Base-by-base conservation (phyloP, 2,888 invertebrate genomes). In the Cylloceria caligata region DNA sequence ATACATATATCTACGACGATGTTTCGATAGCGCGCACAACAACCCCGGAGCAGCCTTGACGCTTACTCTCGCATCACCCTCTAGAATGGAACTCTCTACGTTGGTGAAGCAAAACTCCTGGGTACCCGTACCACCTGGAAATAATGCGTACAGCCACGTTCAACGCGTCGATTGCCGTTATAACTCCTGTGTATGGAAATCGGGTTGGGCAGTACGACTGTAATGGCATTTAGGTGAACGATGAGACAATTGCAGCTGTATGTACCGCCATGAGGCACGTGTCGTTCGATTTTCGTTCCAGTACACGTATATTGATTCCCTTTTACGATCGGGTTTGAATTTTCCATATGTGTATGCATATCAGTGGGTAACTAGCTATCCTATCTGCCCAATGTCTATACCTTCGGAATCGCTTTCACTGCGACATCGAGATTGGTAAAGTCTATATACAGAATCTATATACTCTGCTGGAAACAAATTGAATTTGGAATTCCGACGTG, bases 1-100 rank as follows among this genome's bases (percentile, higher is more conserved):
- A 68, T 78, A 34, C 81, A 77, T 77, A 75, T 78, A 71, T 78
- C 74, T 68, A 71, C 71, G 74, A 42, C 74, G 60, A 82, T 74
- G 49, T 67, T 71, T n/a, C 49, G 73, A 74, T 67, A 42, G 64
- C 34, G 71, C 55, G 30, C 30, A n/a, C 60, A 24, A 30, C 42
- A 39, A 60, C 65, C 16, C 57, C 30, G n/a, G 45, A 47, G 16
- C 42, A 34, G 34, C 52, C 49, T 60, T 42, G 30, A 39, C 24
- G 49, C 30, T 45, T 36, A 57, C 36, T 47, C 16, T 36, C 19
- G 19, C 16, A 36, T 34, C n/a, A 36, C 24, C 24, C 57, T 49
- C 16, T 45, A 24, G 16, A 0, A 7, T 36, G 13, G 34, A 19
- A 34, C 45, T 19, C 24, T n/a, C 27, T 36, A 2, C 30, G 42